Percentiles rank a stretch among this genome's conserved stretches.
These are phyloP conservation scores for Periphyllus acericola DNA, from an alignment of 2,888 invertebrate species.

Conservation along the genomic window DNA sequence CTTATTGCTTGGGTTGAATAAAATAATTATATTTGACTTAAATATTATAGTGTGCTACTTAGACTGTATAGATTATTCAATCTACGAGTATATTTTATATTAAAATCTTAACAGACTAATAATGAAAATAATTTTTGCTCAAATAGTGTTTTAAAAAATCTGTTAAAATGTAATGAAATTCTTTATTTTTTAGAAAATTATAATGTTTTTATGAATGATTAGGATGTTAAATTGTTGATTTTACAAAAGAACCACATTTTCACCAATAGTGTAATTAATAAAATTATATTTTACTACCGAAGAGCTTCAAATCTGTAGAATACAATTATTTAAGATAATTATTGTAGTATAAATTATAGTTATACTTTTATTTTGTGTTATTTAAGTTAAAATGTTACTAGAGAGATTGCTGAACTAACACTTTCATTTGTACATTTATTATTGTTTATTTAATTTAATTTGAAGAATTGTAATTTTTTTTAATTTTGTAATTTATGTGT, in stretches of 20 bases:
- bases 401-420: neutral
- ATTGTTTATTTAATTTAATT: neutral
- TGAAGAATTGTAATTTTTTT: conserved; percentile 9
- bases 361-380: conserved; percentile 6
- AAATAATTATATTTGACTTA: conserved; percentile 14
- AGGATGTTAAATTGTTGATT: conserved; percentile 35
- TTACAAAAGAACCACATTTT: neutral
- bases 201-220: conserved; percentile 18
- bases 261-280: conserved; percentile 13
- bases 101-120: conserved; percentile 26
- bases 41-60: conserved; percentile 18
- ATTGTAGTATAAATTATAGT: neutral
- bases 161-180: conserved; percentile 23
- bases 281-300: neutral
- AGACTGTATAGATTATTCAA: conserved; percentile 25
- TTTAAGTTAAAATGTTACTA: neutral
- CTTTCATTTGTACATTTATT: neutral
- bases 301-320: conserved; percentile 12
- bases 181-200: conserved; percentile 31
- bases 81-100: neutral
- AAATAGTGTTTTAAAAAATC: conserved; percentile 37
- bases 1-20: conserved; percentile 3
- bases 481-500: conserved; percentile 5
- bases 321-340: conserved; percentile 16
- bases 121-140: conserved; percentile 43